Conservation (phyloP, 2,113 vertebrate genomes). For the Scomber japonicus region DNA sequence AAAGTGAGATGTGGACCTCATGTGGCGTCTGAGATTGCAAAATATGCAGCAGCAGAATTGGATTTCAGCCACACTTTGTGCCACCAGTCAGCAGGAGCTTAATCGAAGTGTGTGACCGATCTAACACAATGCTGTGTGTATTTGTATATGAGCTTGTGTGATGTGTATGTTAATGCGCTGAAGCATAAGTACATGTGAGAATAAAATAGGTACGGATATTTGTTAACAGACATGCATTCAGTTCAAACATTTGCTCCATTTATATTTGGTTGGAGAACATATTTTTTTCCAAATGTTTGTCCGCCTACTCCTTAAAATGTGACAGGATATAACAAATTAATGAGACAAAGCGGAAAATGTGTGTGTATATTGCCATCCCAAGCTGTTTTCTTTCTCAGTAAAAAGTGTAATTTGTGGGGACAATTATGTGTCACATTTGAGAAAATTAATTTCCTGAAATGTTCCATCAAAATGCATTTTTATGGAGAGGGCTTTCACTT, state of each 20-base stretch:
- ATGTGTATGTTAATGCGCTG: slow-evolving; percentile 50
- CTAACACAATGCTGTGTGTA: slow-evolving; percentile 56
- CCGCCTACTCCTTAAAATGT: slow-evolving; percentile 15
- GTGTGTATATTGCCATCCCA: slow-evolving; percentile 28
- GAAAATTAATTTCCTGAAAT: slow-evolving; percentile 66
- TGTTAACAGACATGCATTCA: slow-evolving; percentile 2
- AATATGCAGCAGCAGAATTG: slow-evolving; percentile 75
- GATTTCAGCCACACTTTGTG: slow-evolving; percentile 71
- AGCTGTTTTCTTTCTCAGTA: slow-evolving; percentile 37
- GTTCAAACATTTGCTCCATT: slow-evolving; percentile 26
- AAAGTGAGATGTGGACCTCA: slow-evolving; percentile 74
- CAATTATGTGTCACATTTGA: slow-evolving; percentile 68
- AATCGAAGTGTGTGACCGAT: slow-evolving; percentile 78
- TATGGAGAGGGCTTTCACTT: slow-evolving; percentile 24
- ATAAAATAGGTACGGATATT: slow-evolving; percentile 22
- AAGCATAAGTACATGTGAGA: slow-evolving; percentile 19
- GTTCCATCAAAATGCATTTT: slow-evolving; percentile 48
- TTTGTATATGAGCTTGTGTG: slow-evolving; percentile 29
- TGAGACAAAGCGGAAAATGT: slow-evolving; percentile 35
- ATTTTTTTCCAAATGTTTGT: slow-evolving; percentile 16
- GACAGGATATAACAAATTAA: slow-evolving; percentile 50
- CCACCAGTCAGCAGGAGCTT: slow-evolving; percentile 76
- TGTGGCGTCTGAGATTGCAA: slow-evolving; percentile 75
- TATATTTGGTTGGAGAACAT: not conserved
- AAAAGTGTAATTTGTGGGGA: slow-evolving; percentile 58